phyloP scores from a whole-genome alignment of 2,888 invertebrate species.

The Ophion costatus region DNA sequence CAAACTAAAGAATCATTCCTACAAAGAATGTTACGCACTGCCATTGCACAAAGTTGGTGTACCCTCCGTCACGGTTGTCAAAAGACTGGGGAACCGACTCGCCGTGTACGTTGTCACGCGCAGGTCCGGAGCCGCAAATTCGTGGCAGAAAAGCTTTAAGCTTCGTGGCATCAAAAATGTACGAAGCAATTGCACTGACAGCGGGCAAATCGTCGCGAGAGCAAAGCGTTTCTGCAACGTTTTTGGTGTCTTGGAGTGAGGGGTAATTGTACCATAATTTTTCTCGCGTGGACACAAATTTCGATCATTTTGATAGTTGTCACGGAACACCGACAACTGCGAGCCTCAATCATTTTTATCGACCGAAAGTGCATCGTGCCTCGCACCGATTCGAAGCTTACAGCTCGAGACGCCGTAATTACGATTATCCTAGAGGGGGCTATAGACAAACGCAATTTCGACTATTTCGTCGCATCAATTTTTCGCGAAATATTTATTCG shows the following conservation, averaged over 20 bases:
- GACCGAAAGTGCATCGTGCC: background rate
- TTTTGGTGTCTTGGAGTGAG: background rate
- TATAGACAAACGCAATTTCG: background rate
- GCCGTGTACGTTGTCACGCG: background rate
- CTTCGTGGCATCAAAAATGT: conserved; percentile 1
- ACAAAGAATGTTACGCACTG: conserved; percentile 13
- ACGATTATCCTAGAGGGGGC: background rate
- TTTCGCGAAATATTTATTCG: background rate
- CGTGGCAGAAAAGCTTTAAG: background rate
- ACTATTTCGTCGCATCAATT: background rate
- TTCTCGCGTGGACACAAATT: background rate
- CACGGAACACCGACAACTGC: background rate
- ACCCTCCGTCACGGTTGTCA: background rate
- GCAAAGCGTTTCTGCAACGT: background rate
- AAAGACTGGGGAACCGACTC: conserved; percentile 6
- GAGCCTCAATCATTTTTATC: background rate
- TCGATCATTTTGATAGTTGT: background rate
- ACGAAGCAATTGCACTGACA: background rate
- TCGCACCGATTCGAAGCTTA: background rate
- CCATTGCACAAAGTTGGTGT: conserved; percentile 14
- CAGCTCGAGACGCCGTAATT: background rate
- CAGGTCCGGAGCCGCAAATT: conserved; percentile 1
- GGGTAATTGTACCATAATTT: background rate
- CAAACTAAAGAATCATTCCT: background rate
- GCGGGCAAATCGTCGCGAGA: background rate